Evolutionary conservation across 1,140 invertebrate species (phyloP), one percentile per base, ranked within the genome.

Genomic region (Drosophila sproati): DNA sequence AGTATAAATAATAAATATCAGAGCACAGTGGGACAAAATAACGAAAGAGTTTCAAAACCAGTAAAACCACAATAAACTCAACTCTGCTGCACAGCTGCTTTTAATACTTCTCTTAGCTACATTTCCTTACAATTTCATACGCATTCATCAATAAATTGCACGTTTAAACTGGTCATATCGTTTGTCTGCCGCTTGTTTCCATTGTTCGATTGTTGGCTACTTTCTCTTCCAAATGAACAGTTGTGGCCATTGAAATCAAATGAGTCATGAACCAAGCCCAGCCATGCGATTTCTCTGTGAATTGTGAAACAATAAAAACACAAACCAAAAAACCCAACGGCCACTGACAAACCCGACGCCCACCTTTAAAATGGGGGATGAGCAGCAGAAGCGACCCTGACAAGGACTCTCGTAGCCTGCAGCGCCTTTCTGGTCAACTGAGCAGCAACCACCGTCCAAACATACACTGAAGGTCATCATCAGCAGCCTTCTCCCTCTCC

Each of bases 241-340:
- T 74, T 88, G 78, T 71, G 50, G 66, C 83, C 69, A 83, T 87
- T 87, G 76, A 82, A 88, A 88, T 88, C 60, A 87, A 87, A 82
- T 87, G 83, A 87, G 80, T 88, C 83, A 88, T 86, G 72, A 72
- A 64, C 60, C 45, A 68, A 67, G 77, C 76, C 67, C 76, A 70
- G 45, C 67, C 78, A 61, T 39, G 55, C 72, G 67, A 66, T 48
- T 76, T 72, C 50, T 67, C 61, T 28, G 28, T 64, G 61, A 56
- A 50, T 39, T 67, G 51, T 45, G 47, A 75, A 76, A 76, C 73
- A 76, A 76, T 76, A 72, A 66, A 61, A 68, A 39, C 55, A 32
- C 20, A 47, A 39, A 63, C 28, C n/a, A 48, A 34, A 60, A 45
- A 47, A 10, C 4, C 35, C 6, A 29, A 12, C n/a, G 12, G 2